Base-by-base conservation (phyloP, 2,797 vertebrate species). In the Kryptopterus vitreolus region DNA sequence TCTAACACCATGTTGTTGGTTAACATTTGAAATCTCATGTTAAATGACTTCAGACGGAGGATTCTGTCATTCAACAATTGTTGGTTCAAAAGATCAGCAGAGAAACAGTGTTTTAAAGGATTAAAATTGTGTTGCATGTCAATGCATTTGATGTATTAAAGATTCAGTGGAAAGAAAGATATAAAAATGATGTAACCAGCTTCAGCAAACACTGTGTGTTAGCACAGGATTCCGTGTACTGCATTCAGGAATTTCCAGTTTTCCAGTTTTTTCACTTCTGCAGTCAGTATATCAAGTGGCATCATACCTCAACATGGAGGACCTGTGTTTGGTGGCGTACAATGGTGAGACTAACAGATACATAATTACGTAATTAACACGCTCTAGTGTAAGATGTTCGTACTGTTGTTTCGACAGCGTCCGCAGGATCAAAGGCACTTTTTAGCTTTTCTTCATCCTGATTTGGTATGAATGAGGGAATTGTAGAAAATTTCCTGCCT, bases 201-300 rank as follows among this genome's bases (percentile, higher is more conserved):
- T 12, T 59, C 24, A 59, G 29, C 57, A 15, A 18, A 1, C 38
- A 18, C 18, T 69, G 12, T 9, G 15, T 10, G 13, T 1, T 43
- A 9, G 6, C 38, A 6, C 65, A 43, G 8, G 66, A 18, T 48
- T 69, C n/a, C 10, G 24, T 10, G 15, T 2, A 7, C 65, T 16
- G 26, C 24, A 18, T 69, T 50, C 46, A 70, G 66, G 46, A 70
- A 50, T 70, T 70, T 70, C 66, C 26, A 20, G 24, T 70, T 70
- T 50, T 70, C 43, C 15, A 6, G 3, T 12, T 4, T 3, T n/a
- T 50, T 24, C 8, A 31, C 16, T 29, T 50, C 43, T n/a, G 63
- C 63, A 66, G 16, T 50, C 18, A 20, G 16, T 50, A 29, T 8
- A 15, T 70, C 13, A n/a, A n/a, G 6, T 50, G 18, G 66, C 20